Evolutionary conservation across 2,797 vertebrate species (phyloP).

Genomic region (Leptatherina wallacei): DNA sequence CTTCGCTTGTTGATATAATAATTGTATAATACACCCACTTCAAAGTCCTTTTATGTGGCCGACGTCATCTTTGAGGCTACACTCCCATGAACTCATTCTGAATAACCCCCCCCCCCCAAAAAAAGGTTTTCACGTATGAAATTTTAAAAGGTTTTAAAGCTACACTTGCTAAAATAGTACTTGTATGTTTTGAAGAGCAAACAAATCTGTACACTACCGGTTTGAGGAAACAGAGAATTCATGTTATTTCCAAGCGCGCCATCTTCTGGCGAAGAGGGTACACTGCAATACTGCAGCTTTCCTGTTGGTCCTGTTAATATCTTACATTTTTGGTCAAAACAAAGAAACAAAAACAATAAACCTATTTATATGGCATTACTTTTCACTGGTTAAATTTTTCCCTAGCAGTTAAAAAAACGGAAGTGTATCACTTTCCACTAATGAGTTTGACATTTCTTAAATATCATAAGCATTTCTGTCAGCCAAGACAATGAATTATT

Average conservation of each 20-base stretch:
- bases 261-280: constrained; percentile 58
- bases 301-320: constrained; percentile 3
- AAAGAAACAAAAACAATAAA: neutral
- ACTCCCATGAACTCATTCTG: neutral
- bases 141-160: neutral
- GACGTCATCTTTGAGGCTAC: neutral
- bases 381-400: neutral
- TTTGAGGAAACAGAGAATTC: constrained; percentile 26
- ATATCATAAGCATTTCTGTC: neutral
- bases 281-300: constrained; percentile 36
- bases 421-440: neutral
- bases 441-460: constrained; percentile 6
- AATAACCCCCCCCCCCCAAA: no score
- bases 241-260: constrained; percentile 54
- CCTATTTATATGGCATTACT: neutral
- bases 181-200: constrained; percentile 41
- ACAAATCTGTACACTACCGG: constrained; percentile 27
- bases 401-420: neutral
- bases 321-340: constrained; percentile 1
- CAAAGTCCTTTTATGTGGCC: neutral
- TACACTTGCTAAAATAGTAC: neutral
- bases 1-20: neutral
- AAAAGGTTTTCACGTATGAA: neutral
- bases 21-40: neutral
- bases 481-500: neutral